Base-by-base conservation (phyloP, 2,888 invertebrate genomes). In the Pseudococcus jackbeardsleyi region DNA sequence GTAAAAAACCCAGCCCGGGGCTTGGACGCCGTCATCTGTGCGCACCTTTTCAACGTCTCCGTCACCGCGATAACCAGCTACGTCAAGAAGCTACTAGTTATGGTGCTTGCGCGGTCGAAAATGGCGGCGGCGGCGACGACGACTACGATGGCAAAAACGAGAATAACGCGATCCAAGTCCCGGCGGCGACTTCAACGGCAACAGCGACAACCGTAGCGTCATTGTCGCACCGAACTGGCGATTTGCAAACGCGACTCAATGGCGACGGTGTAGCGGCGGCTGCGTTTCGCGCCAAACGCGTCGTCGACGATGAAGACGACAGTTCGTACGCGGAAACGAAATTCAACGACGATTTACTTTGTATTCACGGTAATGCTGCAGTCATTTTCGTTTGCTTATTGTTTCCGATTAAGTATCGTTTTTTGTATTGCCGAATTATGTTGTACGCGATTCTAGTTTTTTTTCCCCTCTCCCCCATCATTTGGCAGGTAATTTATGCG, bases 331-430 rank as follows among this genome's bases (percentile, higher is more conserved):
- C 90, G 50, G 90, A 91, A 50, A 90, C 92, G 22, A 91, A 91
- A 86, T 93, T 94, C 90, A 94, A 94, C 90, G 93, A 93, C 90
- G 93, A 93, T 90, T 91, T 94, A 22, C 90, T 93, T 12, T 94
- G 94, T 91, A 91, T 91, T 54, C 94, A 94, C 91, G 91, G 92
- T 91, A 90, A 90, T 77, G 22, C 59, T 2, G n/a, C 6, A n/a
- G 54, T 54, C n/a, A 5, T 15, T 2, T 9, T 15, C 11, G 11
- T 50, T 50, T 12, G 46, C 6, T 50, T 12, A 15, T 12, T 12
- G 0, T 2, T 12, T 50, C 15, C 48, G 11, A 42, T 8, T 5
- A 6, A 39, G 7, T 39, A 42, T 42, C 9, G 9, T 42, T 42
- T 6, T 7, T 3, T 6, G 39, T 39, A 39, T 39, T 39, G 3